Conservation (phyloP, 2,797 vertebrate species). For the Platalea minor region DNA sequence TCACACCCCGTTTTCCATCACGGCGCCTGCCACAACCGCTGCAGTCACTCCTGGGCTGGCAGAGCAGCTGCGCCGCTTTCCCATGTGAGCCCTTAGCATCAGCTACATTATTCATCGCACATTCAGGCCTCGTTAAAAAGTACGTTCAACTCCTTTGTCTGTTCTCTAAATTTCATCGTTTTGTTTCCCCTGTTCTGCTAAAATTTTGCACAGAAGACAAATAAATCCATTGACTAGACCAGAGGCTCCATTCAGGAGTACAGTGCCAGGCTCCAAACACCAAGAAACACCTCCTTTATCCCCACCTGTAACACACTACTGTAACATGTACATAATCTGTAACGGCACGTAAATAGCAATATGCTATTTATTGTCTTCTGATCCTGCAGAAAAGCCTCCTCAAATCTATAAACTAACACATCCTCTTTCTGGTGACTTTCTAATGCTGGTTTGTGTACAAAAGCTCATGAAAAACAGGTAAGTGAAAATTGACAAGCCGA, state of each 20-base stretch:
- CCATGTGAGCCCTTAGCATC: not conserved
- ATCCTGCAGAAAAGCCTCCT: not conserved
- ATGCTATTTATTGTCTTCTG: not conserved
- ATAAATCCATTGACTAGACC: not conserved
- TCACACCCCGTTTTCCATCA: not conserved
- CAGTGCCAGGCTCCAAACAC: not conserved
- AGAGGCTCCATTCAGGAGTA: not conserved
- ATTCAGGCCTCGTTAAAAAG: not conserved
- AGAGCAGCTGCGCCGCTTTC: not conserved
- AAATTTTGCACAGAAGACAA: not conserved
- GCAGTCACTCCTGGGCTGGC: not conserved
- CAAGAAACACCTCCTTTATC: not conserved
- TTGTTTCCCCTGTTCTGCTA: not conserved
- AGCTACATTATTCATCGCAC: accelerated
- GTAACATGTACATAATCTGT: not conserved
- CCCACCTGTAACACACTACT: not conserved
- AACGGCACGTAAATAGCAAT: not conserved
- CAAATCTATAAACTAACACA: not conserved
- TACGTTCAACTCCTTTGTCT: not conserved
- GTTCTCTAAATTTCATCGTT: not conserved
- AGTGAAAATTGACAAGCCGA: not conserved
- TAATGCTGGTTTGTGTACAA: not conserved
- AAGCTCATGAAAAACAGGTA: not conserved
- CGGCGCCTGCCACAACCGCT: accelerated
- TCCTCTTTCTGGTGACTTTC: not conserved